phyloP scores from a whole-genome alignment of 2,797 vertebrate species.

The Peromyscus aztecus region DNA sequence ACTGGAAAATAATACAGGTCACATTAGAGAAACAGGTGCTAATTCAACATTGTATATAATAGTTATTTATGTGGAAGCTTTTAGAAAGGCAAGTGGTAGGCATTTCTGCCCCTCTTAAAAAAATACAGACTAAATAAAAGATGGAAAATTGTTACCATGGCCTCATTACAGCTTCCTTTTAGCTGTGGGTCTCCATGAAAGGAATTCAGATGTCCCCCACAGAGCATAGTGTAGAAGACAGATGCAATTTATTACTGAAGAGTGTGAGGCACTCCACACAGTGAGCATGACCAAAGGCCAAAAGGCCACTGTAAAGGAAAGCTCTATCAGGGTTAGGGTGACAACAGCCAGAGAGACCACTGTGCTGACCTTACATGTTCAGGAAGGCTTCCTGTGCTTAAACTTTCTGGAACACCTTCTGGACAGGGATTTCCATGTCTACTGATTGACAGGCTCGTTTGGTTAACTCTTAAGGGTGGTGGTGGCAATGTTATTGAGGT shows the following conservation, averaged over 20 bases:
- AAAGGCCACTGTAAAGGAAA: background rate
- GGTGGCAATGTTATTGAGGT: background rate
- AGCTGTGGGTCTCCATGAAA: background rate
- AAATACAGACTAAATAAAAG: background rate
- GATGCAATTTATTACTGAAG: background rate
- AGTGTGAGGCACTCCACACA: background rate
- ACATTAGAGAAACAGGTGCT: background rate
- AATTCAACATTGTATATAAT: background rate
- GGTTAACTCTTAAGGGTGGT: background rate
- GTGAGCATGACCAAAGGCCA: background rate
- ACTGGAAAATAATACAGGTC: background rate
- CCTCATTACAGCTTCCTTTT: background rate
- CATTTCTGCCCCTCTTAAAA: background rate
- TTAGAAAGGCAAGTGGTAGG: background rate
- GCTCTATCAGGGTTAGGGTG: background rate
- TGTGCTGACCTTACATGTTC: background rate
- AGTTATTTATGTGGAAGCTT: slow-evolving; percentile 23
- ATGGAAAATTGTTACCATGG: background rate
- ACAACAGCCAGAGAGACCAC: background rate
- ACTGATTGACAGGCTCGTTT: background rate
- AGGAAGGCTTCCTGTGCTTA: background rate
- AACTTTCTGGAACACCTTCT: background rate
- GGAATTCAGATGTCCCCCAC: background rate
- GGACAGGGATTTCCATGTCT: background rate
- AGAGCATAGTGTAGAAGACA: background rate